Evolutionary conservation across 1,140 invertebrate species (phyloP), one percentile per base, ranked within the genome.

Genomic region (Polypedilum vanderplanki): DNA sequence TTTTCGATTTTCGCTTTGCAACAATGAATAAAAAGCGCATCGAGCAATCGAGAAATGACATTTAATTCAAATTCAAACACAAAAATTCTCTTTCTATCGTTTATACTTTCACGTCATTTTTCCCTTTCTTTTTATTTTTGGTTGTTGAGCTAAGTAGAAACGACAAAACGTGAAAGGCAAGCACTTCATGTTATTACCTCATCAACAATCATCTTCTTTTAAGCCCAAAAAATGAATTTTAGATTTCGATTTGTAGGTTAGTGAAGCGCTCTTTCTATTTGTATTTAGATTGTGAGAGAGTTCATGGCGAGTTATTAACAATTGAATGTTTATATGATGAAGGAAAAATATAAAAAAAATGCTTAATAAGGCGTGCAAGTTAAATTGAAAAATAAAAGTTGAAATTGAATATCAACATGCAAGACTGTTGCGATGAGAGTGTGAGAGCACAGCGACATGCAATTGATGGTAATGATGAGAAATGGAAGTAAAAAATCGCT

Each of bases 181-280:
- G 46, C 46, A 57, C 46, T n/a, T 57, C 46, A 57, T n/a, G n/a
- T 57, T 57, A 57, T 57, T 57, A 57, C 46, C 46, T 57, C 46
- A 57, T 57, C 46, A 57, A 57, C 46, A 57, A 33, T 57, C 46
- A 57, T n/a, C 24, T 57, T 57, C 46, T n/a, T 57, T 57, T 57
- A 57, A 57, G 12, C 12, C n/a, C 46, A 15, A 57, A n/a, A 57
- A n/a, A 57, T 57, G 46, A 57, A 57, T 12, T n/a, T n/a, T 12
- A 57, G n/a, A 57, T 57, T 57, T 57, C 12, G 12, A n/a, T 57
- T n/a, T 57, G 46, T 57, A 57, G 46, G 46, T 57, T 57, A 57
- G 46, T 57, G 46, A 57, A 57, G 46, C 46, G 46, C 12, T 57
- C n/a, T 57, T 46, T 46, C 41, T 46, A 12, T 46, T 46, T 46